Percentiles rank a stretch among this genome's conserved stretches.
Conservation (phyloP, 2,888 invertebrate species). For the Dorcus hopei region DNA sequence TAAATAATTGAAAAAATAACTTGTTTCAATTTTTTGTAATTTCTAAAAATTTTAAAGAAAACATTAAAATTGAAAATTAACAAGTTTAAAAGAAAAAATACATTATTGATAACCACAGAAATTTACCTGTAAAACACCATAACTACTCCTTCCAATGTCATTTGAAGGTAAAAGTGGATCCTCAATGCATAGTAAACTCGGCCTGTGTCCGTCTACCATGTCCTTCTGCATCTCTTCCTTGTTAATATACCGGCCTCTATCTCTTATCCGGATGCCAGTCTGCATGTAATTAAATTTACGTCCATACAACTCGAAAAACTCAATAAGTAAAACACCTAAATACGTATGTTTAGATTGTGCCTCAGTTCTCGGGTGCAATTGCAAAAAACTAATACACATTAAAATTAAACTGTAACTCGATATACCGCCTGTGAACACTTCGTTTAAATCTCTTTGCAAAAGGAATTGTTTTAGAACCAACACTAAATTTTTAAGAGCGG, state of each 20-base stretch:
- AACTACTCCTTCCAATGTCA: slow-evolving; percentile 96
- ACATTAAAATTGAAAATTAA: too few species aligned
- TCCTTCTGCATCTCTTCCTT: slow-evolving; percentile 92
- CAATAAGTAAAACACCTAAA: slow-evolving; percentile 90
- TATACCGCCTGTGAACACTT: slow-evolving; percentile 99
- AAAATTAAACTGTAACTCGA: slow-evolving; percentile 98
- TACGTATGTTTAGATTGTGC: slow-evolving; percentile 54
- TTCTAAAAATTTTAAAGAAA: too few species aligned
- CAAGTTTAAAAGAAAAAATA: neutral
- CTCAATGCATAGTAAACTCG: slow-evolving; percentile 93
- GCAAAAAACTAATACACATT: slow-evolving; percentile 96
- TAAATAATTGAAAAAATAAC: too few species aligned
- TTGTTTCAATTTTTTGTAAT: too few species aligned
- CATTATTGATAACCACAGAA: slow-evolving; percentile 30
- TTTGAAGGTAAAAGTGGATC: slow-evolving; percentile 95
- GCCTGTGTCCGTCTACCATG: slow-evolving; percentile 92
- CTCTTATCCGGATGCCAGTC: slow-evolving; percentile 89
- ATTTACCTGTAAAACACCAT: slow-evolving; percentile 79
- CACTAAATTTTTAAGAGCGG: slow-evolving; percentile 89
- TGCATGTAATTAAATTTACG: slow-evolving; percentile 94
- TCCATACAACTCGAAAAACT: slow-evolving; percentile 97
- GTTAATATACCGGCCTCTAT: slow-evolving; percentile 89
- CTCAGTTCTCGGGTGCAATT: slow-evolving; percentile 85
- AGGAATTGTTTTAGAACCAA: slow-evolving; percentile 98
- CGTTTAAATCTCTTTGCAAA: slow-evolving; percentile 95